These are phyloP conservation scores for Ametastegia equiseti DNA, from an alignment of 2,888 invertebrate genomes.

Conservation along the genomic window DNA sequence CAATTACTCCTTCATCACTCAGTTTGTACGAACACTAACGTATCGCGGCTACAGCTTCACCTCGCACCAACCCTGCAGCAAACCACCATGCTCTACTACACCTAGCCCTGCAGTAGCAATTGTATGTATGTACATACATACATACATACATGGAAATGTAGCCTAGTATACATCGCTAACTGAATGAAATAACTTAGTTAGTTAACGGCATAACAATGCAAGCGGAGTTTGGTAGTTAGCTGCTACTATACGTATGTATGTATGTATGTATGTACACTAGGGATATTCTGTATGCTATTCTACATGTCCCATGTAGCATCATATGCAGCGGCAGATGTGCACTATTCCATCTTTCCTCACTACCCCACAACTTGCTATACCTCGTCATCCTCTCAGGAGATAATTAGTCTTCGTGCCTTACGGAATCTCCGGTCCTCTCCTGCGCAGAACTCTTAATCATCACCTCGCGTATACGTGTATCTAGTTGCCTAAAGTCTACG, in stretches of 20 bases:
- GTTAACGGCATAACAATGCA: conserved; percentile 36
- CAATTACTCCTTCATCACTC: conserved; percentile 39
- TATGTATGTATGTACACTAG: not conserved
- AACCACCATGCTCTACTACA: no score
- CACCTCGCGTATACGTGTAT: not conserved
- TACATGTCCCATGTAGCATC: no score
- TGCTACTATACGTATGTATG: not conserved
- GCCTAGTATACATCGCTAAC: not conserved
- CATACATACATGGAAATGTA: not conserved
- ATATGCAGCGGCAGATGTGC: no score
- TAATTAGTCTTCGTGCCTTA: conserved; percentile 2
- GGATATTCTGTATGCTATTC: no score
- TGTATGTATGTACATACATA: no score
- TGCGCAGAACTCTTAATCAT: not conserved
- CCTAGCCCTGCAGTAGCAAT: not conserved
- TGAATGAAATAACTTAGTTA: conserved; percentile 33
- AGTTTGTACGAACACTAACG: not conserved
- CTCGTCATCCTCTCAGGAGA: conserved; percentile 23
- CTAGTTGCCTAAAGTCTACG: not conserved
- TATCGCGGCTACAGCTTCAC: no score
- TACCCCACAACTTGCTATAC: not conserved
- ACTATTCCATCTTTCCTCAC: no score
- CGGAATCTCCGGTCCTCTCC: not conserved
- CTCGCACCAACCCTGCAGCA: not conserved
- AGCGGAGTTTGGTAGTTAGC: conserved; percentile 16